A percentile compares a stretch with the other conserved stretches of the same genome.
These are phyloP conservation scores for Hydriomena furcata DNA, from an alignment of 2,888 invertebrate species.

Conservation along the genomic window DNA sequence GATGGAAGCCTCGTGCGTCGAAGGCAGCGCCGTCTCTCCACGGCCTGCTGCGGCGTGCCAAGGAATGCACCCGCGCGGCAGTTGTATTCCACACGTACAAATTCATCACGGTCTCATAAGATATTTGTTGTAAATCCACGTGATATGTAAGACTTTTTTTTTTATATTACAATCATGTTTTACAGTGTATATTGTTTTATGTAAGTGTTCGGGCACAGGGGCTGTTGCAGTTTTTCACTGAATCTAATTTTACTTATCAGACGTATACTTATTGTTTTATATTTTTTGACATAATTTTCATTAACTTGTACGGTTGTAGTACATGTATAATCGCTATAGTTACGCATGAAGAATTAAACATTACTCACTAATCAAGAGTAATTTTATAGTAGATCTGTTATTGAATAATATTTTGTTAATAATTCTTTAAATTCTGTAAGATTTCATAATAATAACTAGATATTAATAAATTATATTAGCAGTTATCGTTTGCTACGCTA, in stretches of 20 bases:
- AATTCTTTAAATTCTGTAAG: too few species aligned
- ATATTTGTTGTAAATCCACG: slow-evolving; percentile 8
- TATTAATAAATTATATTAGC: neutral
- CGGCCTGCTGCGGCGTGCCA: neutral
- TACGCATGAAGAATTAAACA: too few species aligned
- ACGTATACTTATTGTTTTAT: neutral
- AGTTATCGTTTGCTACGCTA: slow-evolving; percentile 12
- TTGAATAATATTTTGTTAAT: neutral
- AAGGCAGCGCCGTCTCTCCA: slow-evolving; percentile 19
- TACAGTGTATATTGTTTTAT: slow-evolving; percentile 20
- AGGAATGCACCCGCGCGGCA: neutral
- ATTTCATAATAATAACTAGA: neutral
- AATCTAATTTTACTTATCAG: slow-evolving; percentile 4
- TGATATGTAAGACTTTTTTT: slow-evolving; percentile 9
- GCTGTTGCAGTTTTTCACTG: slow-evolving; percentile 40
- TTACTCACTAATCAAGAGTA: neutral
- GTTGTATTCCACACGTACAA: slow-evolving; percentile 33
- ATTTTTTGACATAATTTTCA: slow-evolving; percentile 2
- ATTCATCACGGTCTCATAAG: slow-evolving; percentile 17
- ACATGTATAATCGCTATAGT: too few species aligned
- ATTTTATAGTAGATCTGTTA: slow-evolving; percentile 5
- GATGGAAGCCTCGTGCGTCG: slow-evolving; percentile 23
- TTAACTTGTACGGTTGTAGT: neutral
- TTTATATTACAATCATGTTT: too few species aligned
- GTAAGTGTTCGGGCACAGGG: slow-evolving; percentile 51